Evolutionary conservation across 2,113 vertebrate species (phyloP).

Genomic region (Alces alces): DNA sequence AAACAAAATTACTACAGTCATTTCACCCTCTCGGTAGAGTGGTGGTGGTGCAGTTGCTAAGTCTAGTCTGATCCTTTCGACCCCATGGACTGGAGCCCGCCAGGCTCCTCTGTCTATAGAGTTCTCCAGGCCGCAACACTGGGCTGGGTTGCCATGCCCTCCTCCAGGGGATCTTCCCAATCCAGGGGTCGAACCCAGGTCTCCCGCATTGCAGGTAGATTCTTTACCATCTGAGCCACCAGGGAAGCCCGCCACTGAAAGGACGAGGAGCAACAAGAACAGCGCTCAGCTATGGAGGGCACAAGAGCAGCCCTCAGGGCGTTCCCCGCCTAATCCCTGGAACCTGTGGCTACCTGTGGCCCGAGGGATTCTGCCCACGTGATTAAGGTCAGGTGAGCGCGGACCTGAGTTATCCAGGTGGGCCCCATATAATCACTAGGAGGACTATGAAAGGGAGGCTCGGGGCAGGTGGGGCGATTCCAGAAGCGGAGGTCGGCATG

Average conservation of each 20-base stretch:
- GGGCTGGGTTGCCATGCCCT: not conserved
- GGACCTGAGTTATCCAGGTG: not conserved
- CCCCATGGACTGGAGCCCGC: not conserved
- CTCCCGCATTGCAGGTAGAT: not conserved
- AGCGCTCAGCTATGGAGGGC: not conserved
- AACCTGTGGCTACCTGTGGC: too few relatives aligned
- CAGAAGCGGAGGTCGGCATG: not conserved
- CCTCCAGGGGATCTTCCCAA: not conserved
- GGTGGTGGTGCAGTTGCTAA: not conserved
- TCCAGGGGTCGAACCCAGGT: not conserved
- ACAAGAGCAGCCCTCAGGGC: not conserved
- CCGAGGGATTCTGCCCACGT: not conserved
- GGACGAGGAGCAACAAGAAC: not conserved
- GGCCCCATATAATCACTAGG: not conserved
- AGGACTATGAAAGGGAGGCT: too few relatives aligned
- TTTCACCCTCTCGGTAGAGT: not conserved
- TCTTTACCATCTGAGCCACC: not conserved
- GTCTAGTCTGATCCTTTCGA: not conserved
- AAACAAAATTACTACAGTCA: not conserved
- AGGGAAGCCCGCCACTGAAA: not conserved
- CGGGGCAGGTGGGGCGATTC: fast-evolving
- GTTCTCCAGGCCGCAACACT: not conserved
- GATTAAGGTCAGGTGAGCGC: not conserved
- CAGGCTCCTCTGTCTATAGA: not conserved
- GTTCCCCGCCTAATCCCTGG: not conserved